Evolutionary conservation across 2,797 vertebrate genomes (phyloP).

Genomic region (Hyperoplus lanceolatus): DNA sequence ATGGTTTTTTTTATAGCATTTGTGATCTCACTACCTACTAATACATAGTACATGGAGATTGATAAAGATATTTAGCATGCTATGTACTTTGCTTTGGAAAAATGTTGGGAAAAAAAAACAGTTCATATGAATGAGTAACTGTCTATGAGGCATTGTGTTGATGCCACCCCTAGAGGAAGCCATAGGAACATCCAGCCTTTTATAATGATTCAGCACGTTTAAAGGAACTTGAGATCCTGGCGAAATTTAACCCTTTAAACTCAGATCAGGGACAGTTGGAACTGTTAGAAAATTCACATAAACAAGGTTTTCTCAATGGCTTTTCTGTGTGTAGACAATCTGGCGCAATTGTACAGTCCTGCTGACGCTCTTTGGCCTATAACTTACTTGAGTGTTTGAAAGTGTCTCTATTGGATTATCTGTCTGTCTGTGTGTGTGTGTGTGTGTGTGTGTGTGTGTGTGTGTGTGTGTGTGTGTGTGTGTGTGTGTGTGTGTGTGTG

Average conservation of each 20-base stretch:
- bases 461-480: not conserved
- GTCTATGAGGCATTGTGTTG: not conserved
- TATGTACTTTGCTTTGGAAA: not conserved
- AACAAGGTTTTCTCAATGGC: not conserved
- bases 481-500: not conserved
- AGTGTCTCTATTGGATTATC: no score
- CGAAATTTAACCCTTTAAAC: slow-evolving; percentile 9
- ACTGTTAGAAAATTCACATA: not conserved
- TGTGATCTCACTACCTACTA: not conserved
- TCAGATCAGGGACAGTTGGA: not conserved
- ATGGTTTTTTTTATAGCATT: not conserved
- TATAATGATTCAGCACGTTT: slow-evolving; percentile 48
- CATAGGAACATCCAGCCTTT: slow-evolving; percentile 6
- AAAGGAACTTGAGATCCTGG: slow-evolving; percentile 34
- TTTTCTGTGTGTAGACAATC: not conserved
- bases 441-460: not conserved
- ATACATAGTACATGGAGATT: no score
- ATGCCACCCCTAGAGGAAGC: slow-evolving; percentile 40
- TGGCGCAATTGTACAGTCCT: not conserved
- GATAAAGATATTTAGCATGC: not conserved
- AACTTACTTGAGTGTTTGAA: no score
- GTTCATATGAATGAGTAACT: slow-evolving; percentile 16
- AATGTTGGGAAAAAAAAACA: not conserved
- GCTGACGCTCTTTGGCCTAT: not conserved
- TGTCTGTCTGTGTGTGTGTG: not conserved